Percentiles rank a stretch among this genome's conserved stretches.
Conservation (phyloP, 1,140 invertebrate species). For the Camponotus vicinus region DNA sequence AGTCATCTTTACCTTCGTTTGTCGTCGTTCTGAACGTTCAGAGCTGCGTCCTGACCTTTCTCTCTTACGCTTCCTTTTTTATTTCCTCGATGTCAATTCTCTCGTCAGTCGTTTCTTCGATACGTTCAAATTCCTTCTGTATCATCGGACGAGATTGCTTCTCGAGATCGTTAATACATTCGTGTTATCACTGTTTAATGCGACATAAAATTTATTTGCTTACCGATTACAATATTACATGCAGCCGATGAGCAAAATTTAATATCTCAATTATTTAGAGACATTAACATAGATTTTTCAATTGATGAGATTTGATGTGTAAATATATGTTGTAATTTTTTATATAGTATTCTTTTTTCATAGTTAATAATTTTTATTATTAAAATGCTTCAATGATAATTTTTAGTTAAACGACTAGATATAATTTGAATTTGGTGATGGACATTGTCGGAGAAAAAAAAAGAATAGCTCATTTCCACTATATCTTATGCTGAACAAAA, state of each 20-base stretch:
- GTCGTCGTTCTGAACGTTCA: slow-evolving; percentile 63
- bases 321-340: slow-evolving; percentile 8
- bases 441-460: neutral
- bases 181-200: slow-evolving; percentile 17
- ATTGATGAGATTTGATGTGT: neutral
- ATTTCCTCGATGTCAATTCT: slow-evolving; percentile 57
- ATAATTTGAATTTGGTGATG: slow-evolving; percentile 5
- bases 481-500: slow-evolving; percentile 30
- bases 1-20: slow-evolving; percentile 79
- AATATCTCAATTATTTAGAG: neutral
- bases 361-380: neutral
- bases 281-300: neutral
- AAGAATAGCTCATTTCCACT: neutral
- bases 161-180: slow-evolving; percentile 42
- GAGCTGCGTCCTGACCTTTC: slow-evolving; percentile 67
- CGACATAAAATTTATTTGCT: slow-evolving; percentile 6
- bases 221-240: neutral
- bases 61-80: slow-evolving; percentile 41
- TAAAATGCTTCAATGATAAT: neutral
- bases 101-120: slow-evolving; percentile 25
- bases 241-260: too few species aligned
- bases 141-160: slow-evolving; percentile 44
- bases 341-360: neutral
- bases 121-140: slow-evolving; percentile 41
- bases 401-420: neutral